Base-by-base conservation (phyloP, 1,140 invertebrate species). In the Chironomus striatipennis region DNA sequence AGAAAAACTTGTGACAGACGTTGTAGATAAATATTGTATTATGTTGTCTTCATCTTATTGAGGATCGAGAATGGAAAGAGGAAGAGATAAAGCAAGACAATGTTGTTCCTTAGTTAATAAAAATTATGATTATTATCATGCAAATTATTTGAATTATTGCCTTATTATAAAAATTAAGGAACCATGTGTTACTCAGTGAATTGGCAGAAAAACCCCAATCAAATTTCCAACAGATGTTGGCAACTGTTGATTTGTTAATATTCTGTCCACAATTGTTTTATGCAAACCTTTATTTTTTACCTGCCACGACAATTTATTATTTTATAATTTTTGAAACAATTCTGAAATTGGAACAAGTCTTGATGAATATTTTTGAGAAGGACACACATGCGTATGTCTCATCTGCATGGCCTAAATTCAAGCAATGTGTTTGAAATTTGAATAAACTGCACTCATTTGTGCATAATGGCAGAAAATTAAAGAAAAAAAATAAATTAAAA, bases 211-310 rank as follows among this genome's bases (percentile, higher is more conserved):
- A n/a, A n/a, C 47, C 47, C 47, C 47, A 57, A n/a, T 57, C 12
- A 5, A 57, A 57, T n/a, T 57, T 57, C 47, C 47, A 57, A n/a
- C 47, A 57, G 47, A 57, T 57, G 47, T n/a, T 8, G 12, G 47
- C 8, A 15, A n/a, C 9, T 57, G 12, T 57, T 57, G 12, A 57
- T 34, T 34, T 57, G 47, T 5, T 57, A n/a, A 12, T 15, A 57
- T 57, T 57, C n/a, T 57, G 12, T 57, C 47, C 47, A 57, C 47
- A 57, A 57, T 57, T 57, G 47, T 57, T 57, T 57, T 57, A 57
- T 57, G 47, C 47, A 57, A 57, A 57, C 47, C 47, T 5, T n/a
- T 57, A 15, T 57, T 57, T 57, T 15, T 34, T 34, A 34, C 1
- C 24, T 2, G 24, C 24, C 24, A 34, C 5, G 24, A 34, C 24